Base-by-base conservation (phyloP, 2,888 invertebrate species). In the Ochropleura plecta region DNA sequence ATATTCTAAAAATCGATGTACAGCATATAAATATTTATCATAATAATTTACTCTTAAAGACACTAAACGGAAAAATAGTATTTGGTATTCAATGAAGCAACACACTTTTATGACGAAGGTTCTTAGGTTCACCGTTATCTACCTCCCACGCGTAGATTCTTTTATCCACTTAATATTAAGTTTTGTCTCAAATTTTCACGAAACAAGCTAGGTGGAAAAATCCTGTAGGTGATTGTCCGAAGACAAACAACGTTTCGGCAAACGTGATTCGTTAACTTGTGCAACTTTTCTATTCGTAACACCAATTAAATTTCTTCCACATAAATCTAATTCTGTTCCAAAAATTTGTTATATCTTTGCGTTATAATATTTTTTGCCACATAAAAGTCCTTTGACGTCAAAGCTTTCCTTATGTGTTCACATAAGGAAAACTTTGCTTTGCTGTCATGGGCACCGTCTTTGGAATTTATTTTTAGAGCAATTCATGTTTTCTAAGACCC, bases 111-210 rank as follows among this genome's bases (percentile, higher is more conserved):
- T 49, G 53, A 55, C 81, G 65, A 55, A 62, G 81, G 55, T 73
- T 44, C 48, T 16, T 16, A 59, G 30, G 40, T 59, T 59, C 59
- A 55, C 42, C 44, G 60, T 44, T 65, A 66, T 49, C 53, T 49
- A 49, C 53, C 40, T 49, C 74, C 73, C 20, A 73, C 81, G 49
- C 49, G 7, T 30, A 18, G 18, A 48, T 55, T 53, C 51, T 59
- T 46, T 46, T 44, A 57, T 16, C 48, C 30, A 53, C 44, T 48
- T 42, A 48, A 46, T 59, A 79, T 64, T 79, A 71, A 48, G 18
- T 20, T 49, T 46, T 30, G 12, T 72, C 44, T 44, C 40, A 18
- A 55, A 79, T 40, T 79, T 79, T 63, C 79, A 44, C 18, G 30
- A 49, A 55, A 49, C 0, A 16, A 16, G 14, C 30, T 30, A 9